Percentiles rank a stretch among this genome's conserved stretches.
These are phyloP conservation scores for Syngnathus acus DNA, from an alignment of 2,797 vertebrate genomes.

Conservation along the genomic window DNA sequence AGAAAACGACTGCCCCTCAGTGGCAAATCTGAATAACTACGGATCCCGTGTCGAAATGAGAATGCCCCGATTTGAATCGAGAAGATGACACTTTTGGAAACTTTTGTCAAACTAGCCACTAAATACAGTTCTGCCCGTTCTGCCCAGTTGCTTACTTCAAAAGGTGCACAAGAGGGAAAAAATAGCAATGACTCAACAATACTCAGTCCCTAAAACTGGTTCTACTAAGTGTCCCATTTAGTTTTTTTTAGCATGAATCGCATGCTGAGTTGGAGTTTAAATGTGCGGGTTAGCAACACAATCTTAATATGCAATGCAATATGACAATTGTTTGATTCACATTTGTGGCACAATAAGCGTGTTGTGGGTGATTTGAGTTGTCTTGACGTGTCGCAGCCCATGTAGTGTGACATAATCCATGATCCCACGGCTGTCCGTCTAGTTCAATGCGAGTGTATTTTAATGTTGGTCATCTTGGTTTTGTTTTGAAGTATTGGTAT, in stretches of 20 bases:
- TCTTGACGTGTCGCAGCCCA: too few relatives aligned
- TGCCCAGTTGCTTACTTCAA: not conserved
- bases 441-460: too few relatives aligned
- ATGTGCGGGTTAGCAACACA: not conserved
- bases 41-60: not conserved
- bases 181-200: not conserved
- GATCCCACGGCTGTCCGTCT: too few relatives aligned
- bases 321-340: not conserved
- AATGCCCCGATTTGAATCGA: not conserved
- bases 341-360: too few relatives aligned
- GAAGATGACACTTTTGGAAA: not conserved
- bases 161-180: not conserved
- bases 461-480: too few relatives aligned
- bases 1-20: conserved; percentile 57
- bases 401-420: too few relatives aligned
- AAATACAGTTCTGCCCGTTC: not conserved
- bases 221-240: not conserved
- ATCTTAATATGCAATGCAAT: not conserved
- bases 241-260: not conserved
- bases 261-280: not conserved
- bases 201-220: not conserved
- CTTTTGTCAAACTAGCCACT: not conserved
- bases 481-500: too few relatives aligned
- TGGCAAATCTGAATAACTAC: conserved; percentile 27
- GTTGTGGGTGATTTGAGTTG: too few relatives aligned